phyloP scores from a whole-genome alignment of 1,140 invertebrate species.

The Drosophila teissieri region DNA sequence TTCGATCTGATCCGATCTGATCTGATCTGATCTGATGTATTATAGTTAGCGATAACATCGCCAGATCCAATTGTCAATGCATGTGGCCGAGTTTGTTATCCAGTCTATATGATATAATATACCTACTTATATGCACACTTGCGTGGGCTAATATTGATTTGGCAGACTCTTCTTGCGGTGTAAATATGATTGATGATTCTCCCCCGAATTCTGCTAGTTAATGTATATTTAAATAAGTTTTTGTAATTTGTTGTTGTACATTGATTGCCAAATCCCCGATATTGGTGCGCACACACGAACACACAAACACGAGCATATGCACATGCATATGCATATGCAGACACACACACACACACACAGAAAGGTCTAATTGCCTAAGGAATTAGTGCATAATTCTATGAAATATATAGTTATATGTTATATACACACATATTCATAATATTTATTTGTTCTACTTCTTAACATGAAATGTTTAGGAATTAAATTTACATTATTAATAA shows the following conservation, averaged over 20 bases:
- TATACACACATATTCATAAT: constrained; percentile 63
- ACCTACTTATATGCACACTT: constrained; percentile 10
- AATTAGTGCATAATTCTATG: constrained; percentile 49
- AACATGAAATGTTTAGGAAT: constrained; percentile 75
- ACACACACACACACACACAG: constrained; percentile 22
- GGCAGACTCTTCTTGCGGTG: constrained; percentile 30
- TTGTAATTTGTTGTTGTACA: constrained; percentile 73
- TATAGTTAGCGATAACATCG: constrained; percentile 36
- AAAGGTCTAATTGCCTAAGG: constrained; percentile 52
- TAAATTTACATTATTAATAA: constrained; percentile 58
- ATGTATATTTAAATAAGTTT: constrained; percentile 46
- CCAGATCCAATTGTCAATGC: constrained; percentile 43
- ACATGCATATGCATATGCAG: neutral
- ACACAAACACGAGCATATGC: constrained; percentile 8
- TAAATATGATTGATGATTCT: constrained; percentile 52
- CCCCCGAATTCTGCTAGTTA: constrained; percentile 27
- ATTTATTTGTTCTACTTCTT: constrained; percentile 78
- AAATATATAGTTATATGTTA: constrained; percentile 51
- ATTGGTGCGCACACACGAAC: constrained; percentile 50
- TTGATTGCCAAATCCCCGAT: constrained; percentile 52
- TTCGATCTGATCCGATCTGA: constrained; percentile 2
- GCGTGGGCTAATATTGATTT: constrained; percentile 38
- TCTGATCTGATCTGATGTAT: constrained; percentile 37
- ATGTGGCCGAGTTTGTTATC: constrained; percentile 63
- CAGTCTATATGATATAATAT: constrained; percentile 39